Conservation (phyloP, 2,797 vertebrate genomes). For the Chelon labrosus region DNA sequence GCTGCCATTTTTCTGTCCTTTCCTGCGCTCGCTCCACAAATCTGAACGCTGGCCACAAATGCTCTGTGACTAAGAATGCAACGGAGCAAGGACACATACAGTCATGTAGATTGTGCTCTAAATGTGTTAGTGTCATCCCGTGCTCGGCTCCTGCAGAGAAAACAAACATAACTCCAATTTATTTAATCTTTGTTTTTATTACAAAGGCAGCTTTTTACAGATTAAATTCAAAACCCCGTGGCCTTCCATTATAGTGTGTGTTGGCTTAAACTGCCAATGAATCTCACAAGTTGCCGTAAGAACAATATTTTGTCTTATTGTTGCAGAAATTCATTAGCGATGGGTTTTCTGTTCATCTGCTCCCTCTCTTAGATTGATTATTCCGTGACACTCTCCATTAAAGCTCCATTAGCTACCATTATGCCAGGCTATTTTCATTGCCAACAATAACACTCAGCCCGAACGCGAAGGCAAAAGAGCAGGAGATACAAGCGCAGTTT, state of each 20-base stretch:
- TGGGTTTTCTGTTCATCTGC: conserved; percentile 55
- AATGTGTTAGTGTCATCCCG: conserved; percentile 36
- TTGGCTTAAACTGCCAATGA: conserved; percentile 50
- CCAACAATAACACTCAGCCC: conserved; percentile 72
- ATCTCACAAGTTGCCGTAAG: conserved; percentile 48
- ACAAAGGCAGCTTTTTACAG: conserved; percentile 40
- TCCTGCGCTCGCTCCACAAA: conserved; percentile 7
- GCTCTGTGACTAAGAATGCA: conserved; percentile 45
- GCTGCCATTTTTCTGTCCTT: conserved; percentile 7
- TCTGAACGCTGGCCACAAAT: conserved; percentile 26
- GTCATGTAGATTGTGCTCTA: conserved; percentile 12
- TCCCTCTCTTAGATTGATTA: conserved; percentile 73
- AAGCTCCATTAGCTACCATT: conserved; percentile 80
- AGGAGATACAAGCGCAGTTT: conserved; percentile 57
- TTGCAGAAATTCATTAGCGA: conserved; percentile 67
- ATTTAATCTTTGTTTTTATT: conserved; percentile 44
- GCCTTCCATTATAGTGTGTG: conserved; percentile 40
- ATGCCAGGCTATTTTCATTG: conserved; percentile 74
- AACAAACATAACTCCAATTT: conserved; percentile 28
- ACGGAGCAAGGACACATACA: conserved; percentile 35
- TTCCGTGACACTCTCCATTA: conserved; percentile 80
- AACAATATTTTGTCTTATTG: conserved; percentile 66
- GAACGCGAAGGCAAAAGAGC: conserved; percentile 57
- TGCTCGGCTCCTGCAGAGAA: conserved; percentile 25
- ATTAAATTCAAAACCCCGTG: conserved; percentile 44